Conservation (phyloP, 2,888 invertebrate genomes). For the Trichopoda pennipes region DNA sequence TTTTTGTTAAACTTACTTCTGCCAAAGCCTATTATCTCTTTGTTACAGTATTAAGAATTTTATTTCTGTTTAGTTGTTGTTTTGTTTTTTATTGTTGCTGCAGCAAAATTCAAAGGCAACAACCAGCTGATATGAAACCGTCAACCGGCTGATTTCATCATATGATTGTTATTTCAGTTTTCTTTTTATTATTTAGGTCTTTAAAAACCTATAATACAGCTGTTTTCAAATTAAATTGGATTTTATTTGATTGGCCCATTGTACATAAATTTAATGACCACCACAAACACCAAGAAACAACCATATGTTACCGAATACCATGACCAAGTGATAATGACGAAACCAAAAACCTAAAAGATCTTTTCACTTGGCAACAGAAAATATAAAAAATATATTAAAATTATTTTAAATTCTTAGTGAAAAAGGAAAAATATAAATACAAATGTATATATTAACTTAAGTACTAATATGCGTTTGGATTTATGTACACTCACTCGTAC, state of each 20-base stretch:
- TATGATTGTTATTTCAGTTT: slow-evolving; percentile 29
- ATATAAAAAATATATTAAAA: slow-evolving; percentile 13
- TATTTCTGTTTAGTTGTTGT: not conserved
- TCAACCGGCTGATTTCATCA: slow-evolving; percentile 27
- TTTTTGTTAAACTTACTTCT: no score
- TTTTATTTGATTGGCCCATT: slow-evolving; percentile 14
- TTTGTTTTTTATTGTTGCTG: not conserved
- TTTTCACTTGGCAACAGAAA: slow-evolving; percentile 45
- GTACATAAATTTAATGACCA: slow-evolving; percentile 39
- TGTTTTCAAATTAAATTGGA: slow-evolving; percentile 49
- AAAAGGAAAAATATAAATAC: not conserved
- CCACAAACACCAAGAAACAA: slow-evolving; percentile 9
- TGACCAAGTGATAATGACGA: slow-evolving; percentile 21
- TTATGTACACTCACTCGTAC: no score
- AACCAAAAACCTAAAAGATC: slow-evolving; percentile 11
- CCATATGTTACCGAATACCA: slow-evolving; percentile 28
- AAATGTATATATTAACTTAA: not conserved
- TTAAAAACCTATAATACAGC: slow-evolving; percentile 35
- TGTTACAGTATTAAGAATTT: not conserved
- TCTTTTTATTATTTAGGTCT: not conserved
- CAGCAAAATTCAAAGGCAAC: not conserved
- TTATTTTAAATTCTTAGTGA: slow-evolving; percentile 1
- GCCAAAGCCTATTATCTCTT: no score
- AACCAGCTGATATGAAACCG: slow-evolving; percentile 35
- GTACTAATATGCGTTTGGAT: no score